Conservation (phyloP, 2,797 vertebrate genomes). For the Etheostoma nigrum region DNA sequence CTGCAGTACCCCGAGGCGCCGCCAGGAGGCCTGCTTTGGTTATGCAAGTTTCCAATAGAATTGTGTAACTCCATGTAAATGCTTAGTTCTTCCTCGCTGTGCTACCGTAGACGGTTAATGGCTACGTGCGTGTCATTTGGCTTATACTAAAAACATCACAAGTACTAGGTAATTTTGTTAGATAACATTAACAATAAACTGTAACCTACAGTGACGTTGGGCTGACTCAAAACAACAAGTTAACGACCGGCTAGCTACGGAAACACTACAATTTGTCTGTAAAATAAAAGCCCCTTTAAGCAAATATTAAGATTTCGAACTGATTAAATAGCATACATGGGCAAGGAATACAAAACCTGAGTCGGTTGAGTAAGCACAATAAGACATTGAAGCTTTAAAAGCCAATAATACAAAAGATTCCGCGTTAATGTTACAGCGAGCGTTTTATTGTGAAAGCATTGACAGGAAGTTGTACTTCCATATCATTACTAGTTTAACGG, state of each 20-base stretch:
- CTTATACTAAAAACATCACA: conserved; percentile 7
- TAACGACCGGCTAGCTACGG: not conserved
- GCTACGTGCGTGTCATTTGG: rapidly evolving
- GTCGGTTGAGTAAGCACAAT: rapidly evolving
- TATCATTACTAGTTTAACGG: not conserved
- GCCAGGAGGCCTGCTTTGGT: conserved; percentile 51
- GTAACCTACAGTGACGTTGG: conserved; percentile 20
- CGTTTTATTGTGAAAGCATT: not conserved
- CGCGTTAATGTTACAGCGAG: rapidly evolving
- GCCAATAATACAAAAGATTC: rapidly evolving
- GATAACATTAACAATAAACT: conserved; percentile 48
- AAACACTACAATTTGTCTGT: not conserved
- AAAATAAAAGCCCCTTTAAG: conserved; percentile 41
- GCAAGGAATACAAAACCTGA: rapidly evolving
- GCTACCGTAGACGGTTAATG: not conserved
- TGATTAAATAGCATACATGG: rapidly evolving
- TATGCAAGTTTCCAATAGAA: conserved; percentile 79
- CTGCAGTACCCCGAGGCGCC: conserved; percentile 34
- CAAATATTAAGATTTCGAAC: rapidly evolving
- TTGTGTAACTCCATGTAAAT: conserved; percentile 75
- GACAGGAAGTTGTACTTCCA: not conserved
- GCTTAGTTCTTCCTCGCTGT: not conserved
- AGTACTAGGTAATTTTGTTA: conserved; percentile 40
- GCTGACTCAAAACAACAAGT: conserved; percentile 9
- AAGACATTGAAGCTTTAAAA: rapidly evolving